Base-by-base conservation (phyloP, 2,888 invertebrate genomes). In the Abrostola triplasia region DNA sequence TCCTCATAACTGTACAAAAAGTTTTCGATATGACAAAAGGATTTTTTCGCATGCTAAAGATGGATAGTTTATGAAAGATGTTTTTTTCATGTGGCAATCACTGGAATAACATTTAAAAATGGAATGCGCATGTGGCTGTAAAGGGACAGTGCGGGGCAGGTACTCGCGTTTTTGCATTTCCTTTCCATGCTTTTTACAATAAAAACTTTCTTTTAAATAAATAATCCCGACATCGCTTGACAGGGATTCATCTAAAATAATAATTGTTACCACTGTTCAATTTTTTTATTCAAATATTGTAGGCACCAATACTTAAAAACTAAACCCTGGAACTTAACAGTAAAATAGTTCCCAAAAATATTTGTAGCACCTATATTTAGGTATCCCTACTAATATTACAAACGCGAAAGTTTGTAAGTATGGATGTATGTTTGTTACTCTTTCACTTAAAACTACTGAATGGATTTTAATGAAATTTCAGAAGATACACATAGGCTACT, bases 151-250 rank as follows among this genome's bases (percentile, higher is more conserved):
- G 86, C 83, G 81, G 83, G 89, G 93, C 92, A 94, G 88, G 88
- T 88, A 89, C 88, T 77, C 82, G 82, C 83, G 92, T 94, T 94
- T 94, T 94, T 94, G 93, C 93, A 94, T 94, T 94, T 94, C 94
- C 94, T 94, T 89, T 91, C 92, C 92, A 79, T 76, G 83, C 91
- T 94, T 94, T 94, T 94, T 94, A 92, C 88, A 91, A 91, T 93
- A 93, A 94, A 93, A 94, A 94, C 94, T 94, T 94, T 94, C 94
- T 94, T 94, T 92, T 92, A 94, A 94, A 94, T 94, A 93, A 94
- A 94, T 93, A 94, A 92, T 92, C 92, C 92, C 87, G 89, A 91
- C 92, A 87, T 86, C 81, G 89, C 84, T 88, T 93, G 94, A 93
- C 94, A 91, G 85, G 91, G 92, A 91, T 92, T 91, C 91, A 90